phyloP scores from a whole-genome alignment of 2,888 invertebrate species.

The Fragum sueziense region DNA sequence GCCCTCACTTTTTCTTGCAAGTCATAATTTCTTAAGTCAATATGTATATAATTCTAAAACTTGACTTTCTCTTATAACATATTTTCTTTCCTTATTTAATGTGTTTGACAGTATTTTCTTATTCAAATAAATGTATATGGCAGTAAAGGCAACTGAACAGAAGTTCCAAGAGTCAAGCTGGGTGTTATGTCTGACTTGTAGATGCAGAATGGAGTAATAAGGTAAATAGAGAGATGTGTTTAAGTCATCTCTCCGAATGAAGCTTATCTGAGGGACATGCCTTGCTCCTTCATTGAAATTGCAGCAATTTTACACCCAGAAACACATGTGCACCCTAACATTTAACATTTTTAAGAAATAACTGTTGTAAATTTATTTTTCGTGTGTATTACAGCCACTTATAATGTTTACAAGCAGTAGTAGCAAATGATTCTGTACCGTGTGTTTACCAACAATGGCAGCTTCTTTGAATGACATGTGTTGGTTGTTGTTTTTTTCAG shows the following conservation, averaged over 20 bases:
- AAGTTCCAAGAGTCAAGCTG: background rate
- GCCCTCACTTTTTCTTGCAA: background rate
- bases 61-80: background rate
- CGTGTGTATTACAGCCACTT: constrained; percentile 11
- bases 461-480: background rate
- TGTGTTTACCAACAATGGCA: background rate
- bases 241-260: constrained; percentile 22
- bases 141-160: constrained; percentile 4
- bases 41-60: background rate
- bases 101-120: constrained; percentile 5
- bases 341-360: background rate
- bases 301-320: constrained; percentile 3
- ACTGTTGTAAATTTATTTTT: background rate
- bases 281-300: constrained; percentile 27
- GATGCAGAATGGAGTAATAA: constrained; percentile 1
- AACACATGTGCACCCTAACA: constrained; percentile 3
- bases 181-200: constrained; percentile 9
- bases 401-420: background rate
- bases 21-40: background rate
- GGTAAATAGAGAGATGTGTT: background rate
- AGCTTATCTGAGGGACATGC: constrained; percentile 23
- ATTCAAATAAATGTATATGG: background rate
- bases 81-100: background rate
- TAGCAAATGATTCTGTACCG: constrained; percentile 4
- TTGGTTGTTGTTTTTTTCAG: background rate